Evolutionary conservation across 1,140 invertebrate species (phyloP).

Genomic region (honey bee (Apis mellifera)): Amel_HAv3.1 CM009935.2:13247501-13248000

Average conservation of each 20-base stretch:
- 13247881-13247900: no score
- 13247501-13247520: neutral
- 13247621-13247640: constrained; percentile 20
- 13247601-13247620: neutral
- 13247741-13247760: neutral
- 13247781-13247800: neutral
- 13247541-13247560: constrained; percentile 6
- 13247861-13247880: neutral
- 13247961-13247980: neutral
- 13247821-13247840: neutral
- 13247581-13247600: neutral
- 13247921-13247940: no score
- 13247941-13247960: neutral
- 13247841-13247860: neutral
- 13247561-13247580: neutral
- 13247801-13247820: neutral
- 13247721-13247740: neutral
- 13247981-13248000: neutral
- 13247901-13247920: no score
- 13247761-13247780: neutral
- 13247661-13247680: constrained; percentile 8
- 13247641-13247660: constrained; percentile 2
- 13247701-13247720: constrained; percentile 5
- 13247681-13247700: constrained; percentile 3
- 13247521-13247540: neutral